phyloP scores from a whole-genome alignment of 2,113 vertebrate genomes.

The Tringa solitaria region DNA sequence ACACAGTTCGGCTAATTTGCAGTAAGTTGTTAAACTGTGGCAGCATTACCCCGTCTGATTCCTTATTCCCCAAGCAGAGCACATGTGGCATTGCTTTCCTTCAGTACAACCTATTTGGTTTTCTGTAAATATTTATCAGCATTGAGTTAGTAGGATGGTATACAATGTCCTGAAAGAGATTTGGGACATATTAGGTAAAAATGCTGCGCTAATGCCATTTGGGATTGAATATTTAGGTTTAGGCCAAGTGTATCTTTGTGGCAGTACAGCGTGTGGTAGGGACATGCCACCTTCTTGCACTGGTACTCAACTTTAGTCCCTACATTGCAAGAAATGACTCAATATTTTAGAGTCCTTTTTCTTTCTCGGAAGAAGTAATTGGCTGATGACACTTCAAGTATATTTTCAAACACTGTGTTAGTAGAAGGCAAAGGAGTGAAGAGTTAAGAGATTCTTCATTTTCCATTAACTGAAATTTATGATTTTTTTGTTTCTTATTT shows the following conservation, averaged over 20 bases:
- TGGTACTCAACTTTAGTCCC: neutral
- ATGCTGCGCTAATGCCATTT: neutral
- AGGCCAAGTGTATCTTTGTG: neutral
- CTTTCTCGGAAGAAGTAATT: neutral
- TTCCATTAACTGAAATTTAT: neutral
- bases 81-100: neutral
- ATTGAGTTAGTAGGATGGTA: neutral
- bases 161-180: neutral
- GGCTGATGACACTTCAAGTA: neutral
- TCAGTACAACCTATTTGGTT: neutral
- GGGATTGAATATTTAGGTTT: neutral
- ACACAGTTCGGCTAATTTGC: neutral
- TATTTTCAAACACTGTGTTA: neutral
- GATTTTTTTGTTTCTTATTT: neutral
- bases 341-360: neutral
- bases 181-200: neutral
- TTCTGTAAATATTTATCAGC: neutral
- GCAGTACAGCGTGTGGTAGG: neutral
- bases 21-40: neutral
- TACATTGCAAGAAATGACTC: neutral
- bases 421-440: neutral
- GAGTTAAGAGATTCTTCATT: neutral
- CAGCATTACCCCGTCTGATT: neutral
- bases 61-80: neutral
- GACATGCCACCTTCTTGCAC: neutral